These are phyloP conservation scores for Lycodopsis pacificus DNA, from an alignment of 2,797 vertebrate species.

Conservation along the genomic window DNA sequence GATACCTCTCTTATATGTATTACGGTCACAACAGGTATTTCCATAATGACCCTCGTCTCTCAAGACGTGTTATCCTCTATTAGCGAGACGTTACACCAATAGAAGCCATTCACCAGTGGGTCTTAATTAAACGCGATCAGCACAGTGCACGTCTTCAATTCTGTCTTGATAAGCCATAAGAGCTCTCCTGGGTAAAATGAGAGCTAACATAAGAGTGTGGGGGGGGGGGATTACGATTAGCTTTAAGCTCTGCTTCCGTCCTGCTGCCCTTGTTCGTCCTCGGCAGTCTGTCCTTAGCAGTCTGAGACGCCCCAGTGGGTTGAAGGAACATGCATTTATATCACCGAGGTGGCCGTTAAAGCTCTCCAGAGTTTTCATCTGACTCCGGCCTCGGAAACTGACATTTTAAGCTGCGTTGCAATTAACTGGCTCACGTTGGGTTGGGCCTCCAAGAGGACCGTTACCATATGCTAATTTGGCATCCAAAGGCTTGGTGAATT, in stretches of 20 bases:
- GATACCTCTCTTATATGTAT: conserved; percentile 13
- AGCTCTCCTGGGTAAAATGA: conserved; percentile 67
- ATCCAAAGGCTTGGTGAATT: conserved; percentile 61
- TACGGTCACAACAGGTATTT: conserved; percentile 36
- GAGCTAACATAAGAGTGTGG: conserved; percentile 40
- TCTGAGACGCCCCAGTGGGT: conserved; percentile 55
- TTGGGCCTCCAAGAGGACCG: conserved; percentile 48
- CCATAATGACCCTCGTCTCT: conserved; percentile 48
- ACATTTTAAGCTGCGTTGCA: conserved; percentile 66
- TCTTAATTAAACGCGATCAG: conserved; percentile 78
- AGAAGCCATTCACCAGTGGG: conserved; percentile 47
- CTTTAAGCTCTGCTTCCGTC: conserved; percentile 54
- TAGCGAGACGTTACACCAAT: conserved; percentile 46
- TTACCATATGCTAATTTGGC: conserved; percentile 73
- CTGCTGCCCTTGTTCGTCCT: conserved; percentile 66
- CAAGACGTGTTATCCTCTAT: conserved; percentile 63
- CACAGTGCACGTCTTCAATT: conserved; percentile 60
- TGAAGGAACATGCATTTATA: conserved; percentile 62
- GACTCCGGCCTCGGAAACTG: conserved; percentile 48
- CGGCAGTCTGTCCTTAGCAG: conserved; percentile 53
- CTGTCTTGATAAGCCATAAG: conserved; percentile 69
- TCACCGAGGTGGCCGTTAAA: conserved; percentile 60
- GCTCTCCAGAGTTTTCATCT: conserved; percentile 58
- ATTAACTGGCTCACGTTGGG: conserved; percentile 59
- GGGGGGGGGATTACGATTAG: conserved; percentile 60